Conservation (phyloP, 1,140 invertebrate genomes). For the Cryptotermes secundus region DNA sequence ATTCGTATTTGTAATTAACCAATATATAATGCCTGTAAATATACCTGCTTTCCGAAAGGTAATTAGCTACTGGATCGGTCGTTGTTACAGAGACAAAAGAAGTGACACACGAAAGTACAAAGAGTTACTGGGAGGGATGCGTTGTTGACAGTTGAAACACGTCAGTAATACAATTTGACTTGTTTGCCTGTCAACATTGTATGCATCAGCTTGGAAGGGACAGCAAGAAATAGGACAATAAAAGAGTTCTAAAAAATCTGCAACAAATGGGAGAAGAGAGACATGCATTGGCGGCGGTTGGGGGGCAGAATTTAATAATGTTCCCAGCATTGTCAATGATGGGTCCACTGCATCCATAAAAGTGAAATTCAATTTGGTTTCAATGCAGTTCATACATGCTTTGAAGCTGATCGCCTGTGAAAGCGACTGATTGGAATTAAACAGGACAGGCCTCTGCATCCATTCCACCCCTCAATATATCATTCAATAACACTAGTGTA, state of each 20-base stretch:
- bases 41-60: background rate
- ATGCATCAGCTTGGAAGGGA: background rate
- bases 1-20: no score
- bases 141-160: constrained; percentile 8
- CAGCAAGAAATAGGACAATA: background rate
- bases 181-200: constrained; percentile 1
- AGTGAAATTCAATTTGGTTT: background rate
- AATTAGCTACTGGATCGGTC: background rate
- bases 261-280: background rate
- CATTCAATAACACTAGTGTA: background rate
- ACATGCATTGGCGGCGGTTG: no score
- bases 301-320: background rate
- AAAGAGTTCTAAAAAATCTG: background rate
- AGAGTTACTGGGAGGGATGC: background rate
- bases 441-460: background rate
- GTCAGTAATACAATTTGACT: background rate
- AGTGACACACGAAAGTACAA: background rate
- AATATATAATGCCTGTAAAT: no score
- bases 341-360: background rate
- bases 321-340: background rate
- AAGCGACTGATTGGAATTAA: background rate
- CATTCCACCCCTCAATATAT: background rate
- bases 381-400: background rate
- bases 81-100: background rate
- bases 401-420: background rate